Evolutionary conservation across 2,113 vertebrate species (phyloP).

Genomic region (Sylvia atricapilla): DNA sequence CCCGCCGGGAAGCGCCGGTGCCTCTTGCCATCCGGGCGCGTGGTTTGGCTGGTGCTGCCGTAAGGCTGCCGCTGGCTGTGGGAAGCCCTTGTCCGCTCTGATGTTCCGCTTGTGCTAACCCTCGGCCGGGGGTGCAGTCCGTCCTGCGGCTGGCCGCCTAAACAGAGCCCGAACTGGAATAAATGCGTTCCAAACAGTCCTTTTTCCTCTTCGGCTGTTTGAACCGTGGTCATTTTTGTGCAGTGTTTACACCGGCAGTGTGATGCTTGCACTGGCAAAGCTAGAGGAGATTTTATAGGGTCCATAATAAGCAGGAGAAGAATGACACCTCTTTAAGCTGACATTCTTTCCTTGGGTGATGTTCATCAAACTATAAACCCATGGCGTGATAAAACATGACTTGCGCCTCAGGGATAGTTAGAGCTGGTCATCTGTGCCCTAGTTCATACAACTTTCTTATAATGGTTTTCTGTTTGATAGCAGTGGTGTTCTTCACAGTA

Average conservation of each 20-base stretch:
- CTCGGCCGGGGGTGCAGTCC: accelerated
- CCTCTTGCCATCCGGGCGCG: accelerated
- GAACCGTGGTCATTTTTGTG: accelerated
- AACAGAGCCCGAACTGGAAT: not conserved
- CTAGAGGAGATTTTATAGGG: not conserved
- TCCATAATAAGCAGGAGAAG: not conserved
- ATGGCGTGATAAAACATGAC: not conserved
- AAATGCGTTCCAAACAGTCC: accelerated
- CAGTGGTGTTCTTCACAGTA: not conserved
- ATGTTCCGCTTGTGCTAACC: not conserved
- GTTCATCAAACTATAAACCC: not conserved
- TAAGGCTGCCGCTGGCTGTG: accelerated
- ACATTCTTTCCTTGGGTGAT: not conserved
- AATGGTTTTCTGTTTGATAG: not conserved
- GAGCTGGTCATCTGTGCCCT: not conserved
- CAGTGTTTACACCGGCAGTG: not conserved
- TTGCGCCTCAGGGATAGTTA: not conserved
- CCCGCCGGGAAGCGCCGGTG: accelerated
- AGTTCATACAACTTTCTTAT: not conserved
- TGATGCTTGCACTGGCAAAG: not conserved
- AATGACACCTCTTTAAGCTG: not conserved
- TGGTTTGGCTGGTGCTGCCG: not conserved
- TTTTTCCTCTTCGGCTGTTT: not conserved
- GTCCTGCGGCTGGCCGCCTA: not conserved
- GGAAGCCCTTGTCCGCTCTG: not conserved